Evolutionary conservation across 2,113 vertebrate genomes (phyloP), one percentile per base, ranked within the genome.

Genomic region (Bos indicus): DNA sequence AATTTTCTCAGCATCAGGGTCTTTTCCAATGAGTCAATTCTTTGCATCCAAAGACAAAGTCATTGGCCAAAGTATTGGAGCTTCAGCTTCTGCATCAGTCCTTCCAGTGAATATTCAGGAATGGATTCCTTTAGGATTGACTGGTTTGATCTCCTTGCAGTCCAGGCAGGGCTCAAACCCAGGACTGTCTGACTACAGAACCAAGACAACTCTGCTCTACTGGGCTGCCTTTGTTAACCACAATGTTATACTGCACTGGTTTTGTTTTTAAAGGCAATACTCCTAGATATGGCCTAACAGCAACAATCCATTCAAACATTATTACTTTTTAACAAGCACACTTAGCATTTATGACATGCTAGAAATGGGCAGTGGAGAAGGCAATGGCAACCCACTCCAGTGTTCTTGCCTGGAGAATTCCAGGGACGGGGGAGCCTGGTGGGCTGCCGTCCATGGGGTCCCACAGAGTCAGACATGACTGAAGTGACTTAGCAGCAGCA

Each of bases 221-320:
- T 46, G 23, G 48, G 13, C 15, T 59, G 26, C 2, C 10, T 60
- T 17, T 54, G 33, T 51, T 86, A 57, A 46, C 57, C 54, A 33
- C 7, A 62, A 1, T n/a, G 4, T 51, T 80, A 7, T 7, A 56
- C 6, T 59, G n/a, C 6, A 19, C 64, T 48, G 30, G 7, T 57
- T 85, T 93, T 82, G 25, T 46, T 82, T 87, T 78, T 89, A 56
- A 74, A 92, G 33, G 81, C 64, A 43, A 21, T 64, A 43, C 43
- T 83, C 88, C 16, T 46, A 90, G 74, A 60, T 94, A 86, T 54
- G 52, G 78, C 3, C 16, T 64, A 33, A 81, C 7, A 85, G 62
- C 59, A 88, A 51, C 46, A 83, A 30, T 88, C 51, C 17, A 33
- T 54, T 60, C 84, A 48, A 23, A 19, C 28, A 30, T 26, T 25